A percentile compares a stretch with the other conserved stretches of the same genome.
These are phyloP conservation scores for Campylomormyrus tamandua DNA, from an alignment of 2,113 vertebrate species.

Conservation along the genomic window DNA sequence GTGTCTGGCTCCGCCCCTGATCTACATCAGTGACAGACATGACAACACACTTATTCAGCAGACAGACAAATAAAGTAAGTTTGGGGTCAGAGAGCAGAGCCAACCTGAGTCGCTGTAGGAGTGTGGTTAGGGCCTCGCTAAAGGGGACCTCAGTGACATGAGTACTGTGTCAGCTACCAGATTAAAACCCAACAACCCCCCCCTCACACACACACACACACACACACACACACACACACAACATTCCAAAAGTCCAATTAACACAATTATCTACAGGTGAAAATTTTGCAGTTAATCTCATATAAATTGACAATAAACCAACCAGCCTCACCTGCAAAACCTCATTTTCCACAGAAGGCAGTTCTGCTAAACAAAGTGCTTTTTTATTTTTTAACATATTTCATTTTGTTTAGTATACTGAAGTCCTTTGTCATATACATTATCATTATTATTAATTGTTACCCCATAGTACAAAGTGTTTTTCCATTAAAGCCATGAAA, in stretches of 20 bases:
- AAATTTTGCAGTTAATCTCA: background rate
- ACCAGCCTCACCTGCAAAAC: background rate
- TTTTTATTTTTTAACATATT: conserved; percentile 16
- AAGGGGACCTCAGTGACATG: background rate
- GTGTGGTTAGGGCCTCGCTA: background rate
- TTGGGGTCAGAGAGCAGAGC: background rate
- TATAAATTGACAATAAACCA: background rate
- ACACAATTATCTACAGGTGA: background rate
- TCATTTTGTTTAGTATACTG: conserved; percentile 12
- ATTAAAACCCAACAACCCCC: background rate
- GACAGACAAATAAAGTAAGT: background rate
- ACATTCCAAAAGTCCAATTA: background rate
- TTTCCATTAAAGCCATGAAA: conserved; percentile 7
- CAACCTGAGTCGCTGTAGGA: background rate
- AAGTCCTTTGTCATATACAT: background rate
- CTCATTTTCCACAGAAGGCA: background rate
- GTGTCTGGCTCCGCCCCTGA: no score
- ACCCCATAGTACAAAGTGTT: background rate
- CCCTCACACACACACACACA: background rate
- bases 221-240: background rate
- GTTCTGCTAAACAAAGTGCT: conserved; percentile 38
- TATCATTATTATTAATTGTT: background rate
- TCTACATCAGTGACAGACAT: background rate
- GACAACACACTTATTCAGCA: background rate
- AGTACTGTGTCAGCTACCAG: background rate